Base-by-base conservation (phyloP, 1,140 invertebrate genomes). In the Chironomus tepperi region DNA sequence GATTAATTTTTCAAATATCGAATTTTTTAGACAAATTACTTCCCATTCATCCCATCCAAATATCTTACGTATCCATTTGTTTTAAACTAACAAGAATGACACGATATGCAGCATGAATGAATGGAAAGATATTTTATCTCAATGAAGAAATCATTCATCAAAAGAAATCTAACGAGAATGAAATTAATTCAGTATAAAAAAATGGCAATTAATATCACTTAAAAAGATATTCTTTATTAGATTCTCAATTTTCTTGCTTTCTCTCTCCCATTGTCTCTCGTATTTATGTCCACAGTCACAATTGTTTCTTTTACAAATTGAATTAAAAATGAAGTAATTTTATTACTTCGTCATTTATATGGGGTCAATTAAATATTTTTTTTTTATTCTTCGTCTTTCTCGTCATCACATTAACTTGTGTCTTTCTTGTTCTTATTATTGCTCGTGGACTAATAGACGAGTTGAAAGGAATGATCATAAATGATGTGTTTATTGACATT, bases 241-340 rank as follows among this genome's bases (percentile, higher is more conserved):
- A 34, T 34, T 34, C 24, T 34, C 24, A 34, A 34, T 34, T 12
- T 12, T 57, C 15, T 57, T 57, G 15, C 24, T 34, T 34, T 34
- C 24, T 34, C 24, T 34, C 10, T 57, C 47, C 47, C 47, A 15
- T 5, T 34, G 24, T 57, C 47, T n/a, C 47, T 57, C n/a, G 47
- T n/a, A 12, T n/a, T n/a, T 15, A 15, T 12, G n/a, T 15, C 15
- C 12, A 57, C 5, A 15, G 47, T 5, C 47, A 57, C 47, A 57
- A 34, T 57, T 57, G 47, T 57, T n/a, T n/a, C n/a, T 57, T 57
- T n/a, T n/a, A 57, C 47, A 57, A 57, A 57, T 57, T 57, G 47
- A 57, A 57, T 57, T 57, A 57, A 57, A 57, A 57, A 57, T 57
- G 47, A 57, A 57, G 12, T 57, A 57, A 57, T 57, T 57, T 57